Evolutionary conservation across 1,140 invertebrate genomes (phyloP), one percentile per base, ranked within the genome.

Genomic region (Bombus consobrinus): DNA sequence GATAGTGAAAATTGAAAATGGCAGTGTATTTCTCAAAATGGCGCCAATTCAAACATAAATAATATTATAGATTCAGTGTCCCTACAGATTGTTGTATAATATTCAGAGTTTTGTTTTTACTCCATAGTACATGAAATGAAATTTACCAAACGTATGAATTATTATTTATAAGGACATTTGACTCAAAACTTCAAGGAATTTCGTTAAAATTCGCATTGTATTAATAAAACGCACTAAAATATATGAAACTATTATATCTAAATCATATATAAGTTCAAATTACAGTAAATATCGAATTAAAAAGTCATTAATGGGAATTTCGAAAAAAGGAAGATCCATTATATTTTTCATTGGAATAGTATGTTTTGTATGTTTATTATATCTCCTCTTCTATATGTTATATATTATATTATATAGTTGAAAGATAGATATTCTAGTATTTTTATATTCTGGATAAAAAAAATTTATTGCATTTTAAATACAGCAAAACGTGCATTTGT

Each of bases 1-100:
- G 66, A 80, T 79, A 72, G 82, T 80, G 64, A 80, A 71, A 69
- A 71, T 59, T 84, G 13, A 79, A 79, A 71, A 79, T 84, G 76
- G 75, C 64, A 66, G 59, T 37, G 5, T 25, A 34, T 78, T 69
- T 34, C 6, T n/a, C 12, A 3, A 53, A 85, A 34, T 78, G 6
- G 68, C 77, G 77, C 66, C 68, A 73, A 28, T 62, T 85, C 80
- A 12, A 64, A 85, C 34, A 28, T 64, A 72, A 72, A 47, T n/a
- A 41, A 57, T 32, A 68, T 77, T 69, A 3, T 18, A 57, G 22
- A 53, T 53, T 22, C 47, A 53, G 18, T 53, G 0, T 53, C 5
- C 47, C 5, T 47, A 47, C 47, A 18, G 47, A 69, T 53, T 47
- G 6, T 47, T 32, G n/a, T 37, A 28, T 28, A 32, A 2, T 12